Evolutionary conservation across 1,140 invertebrate genomes (phyloP).

Genomic region (Drepana arcuata): DNA sequence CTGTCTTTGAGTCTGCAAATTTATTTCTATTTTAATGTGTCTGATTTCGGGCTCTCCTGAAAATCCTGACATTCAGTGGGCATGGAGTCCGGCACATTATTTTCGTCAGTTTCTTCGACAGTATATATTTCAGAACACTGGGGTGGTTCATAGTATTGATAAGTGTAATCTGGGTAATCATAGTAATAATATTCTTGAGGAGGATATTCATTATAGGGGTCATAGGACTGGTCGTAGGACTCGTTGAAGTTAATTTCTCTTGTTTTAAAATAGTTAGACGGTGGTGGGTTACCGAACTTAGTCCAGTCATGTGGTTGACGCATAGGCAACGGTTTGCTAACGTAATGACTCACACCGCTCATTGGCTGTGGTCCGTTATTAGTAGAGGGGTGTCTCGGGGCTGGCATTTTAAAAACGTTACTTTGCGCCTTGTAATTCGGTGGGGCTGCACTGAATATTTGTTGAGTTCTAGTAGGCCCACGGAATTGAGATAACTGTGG

Average conservation of each 20-base stretch:
- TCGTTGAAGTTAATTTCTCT: conserved; percentile 13
- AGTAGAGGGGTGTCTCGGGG: conserved; percentile 1
- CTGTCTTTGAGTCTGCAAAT: background rate
- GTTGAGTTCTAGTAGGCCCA: background rate
- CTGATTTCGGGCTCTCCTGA: background rate
- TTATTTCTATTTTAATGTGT: too few relatives aligned
- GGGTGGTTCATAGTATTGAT: background rate
- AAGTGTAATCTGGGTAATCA: background rate
- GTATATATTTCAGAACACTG: background rate
- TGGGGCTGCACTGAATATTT: background rate
- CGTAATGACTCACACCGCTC: conserved; percentile 11
- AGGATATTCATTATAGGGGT: too few relatives aligned
- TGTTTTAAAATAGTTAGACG: conserved; percentile 14
- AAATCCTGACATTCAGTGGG: background rate
- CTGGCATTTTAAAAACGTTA: conserved; percentile 5
- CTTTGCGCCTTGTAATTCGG: conserved; percentile 1
- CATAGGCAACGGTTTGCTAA: conserved; percentile 1
- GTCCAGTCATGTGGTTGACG: conserved; percentile 4
- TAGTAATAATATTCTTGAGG: too few relatives aligned
- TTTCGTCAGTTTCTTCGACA: background rate
- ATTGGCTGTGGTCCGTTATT: conserved; percentile 4
- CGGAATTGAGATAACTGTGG: background rate
- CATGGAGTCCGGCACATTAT: background rate
- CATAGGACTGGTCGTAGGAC: conserved; percentile 2
- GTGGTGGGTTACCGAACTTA: conserved; percentile 10